Percentiles rank a stretch among this genome's conserved stretches.
phyloP scores from a whole-genome alignment of 2,113 vertebrate genomes.

The Antigone vipio region DNA sequence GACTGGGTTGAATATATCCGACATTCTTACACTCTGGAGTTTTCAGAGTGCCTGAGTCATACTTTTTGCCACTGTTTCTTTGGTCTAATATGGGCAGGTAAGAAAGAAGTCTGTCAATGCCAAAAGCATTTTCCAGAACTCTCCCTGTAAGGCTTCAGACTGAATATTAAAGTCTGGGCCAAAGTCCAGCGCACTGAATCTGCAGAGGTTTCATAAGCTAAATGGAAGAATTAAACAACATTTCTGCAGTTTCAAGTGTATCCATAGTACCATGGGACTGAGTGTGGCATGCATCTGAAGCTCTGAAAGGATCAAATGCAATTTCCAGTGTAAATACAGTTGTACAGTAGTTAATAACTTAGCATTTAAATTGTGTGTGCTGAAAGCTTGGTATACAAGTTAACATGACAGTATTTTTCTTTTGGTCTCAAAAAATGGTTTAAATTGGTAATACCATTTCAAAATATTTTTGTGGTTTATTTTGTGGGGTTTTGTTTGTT shows the following conservation, averaged over 20 bases:
- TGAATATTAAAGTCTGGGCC: slow-evolving; percentile 19
- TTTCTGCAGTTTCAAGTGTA: neutral
- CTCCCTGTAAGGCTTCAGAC: slow-evolving; percentile 7
- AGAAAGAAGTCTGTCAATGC: neutral
- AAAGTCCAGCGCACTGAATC: neutral
- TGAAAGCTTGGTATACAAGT: slow-evolving; percentile 28
- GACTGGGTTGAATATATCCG: neutral
- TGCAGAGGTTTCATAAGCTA: neutral
- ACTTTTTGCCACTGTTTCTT: neutral
- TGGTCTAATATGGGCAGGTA: slow-evolving; percentile 52
- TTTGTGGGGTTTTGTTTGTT: neutral
- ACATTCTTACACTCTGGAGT: neutral
- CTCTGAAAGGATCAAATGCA: neutral
- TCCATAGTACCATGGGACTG: neutral
- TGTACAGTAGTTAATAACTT: neutral
- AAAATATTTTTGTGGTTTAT: neutral
- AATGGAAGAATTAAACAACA: neutral
- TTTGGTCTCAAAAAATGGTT: neutral
- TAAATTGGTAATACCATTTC: neutral
- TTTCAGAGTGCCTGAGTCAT: neutral
- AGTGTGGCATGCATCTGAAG: neutral
- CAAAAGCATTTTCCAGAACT: neutral
- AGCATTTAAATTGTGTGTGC: slow-evolving; percentile 13
- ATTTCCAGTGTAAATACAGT: slow-evolving; percentile 30
- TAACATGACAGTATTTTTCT: neutral